Evolutionary conservation across 1,140 invertebrate species (phyloP).

Genomic region (Drosophila insularis): DNA sequence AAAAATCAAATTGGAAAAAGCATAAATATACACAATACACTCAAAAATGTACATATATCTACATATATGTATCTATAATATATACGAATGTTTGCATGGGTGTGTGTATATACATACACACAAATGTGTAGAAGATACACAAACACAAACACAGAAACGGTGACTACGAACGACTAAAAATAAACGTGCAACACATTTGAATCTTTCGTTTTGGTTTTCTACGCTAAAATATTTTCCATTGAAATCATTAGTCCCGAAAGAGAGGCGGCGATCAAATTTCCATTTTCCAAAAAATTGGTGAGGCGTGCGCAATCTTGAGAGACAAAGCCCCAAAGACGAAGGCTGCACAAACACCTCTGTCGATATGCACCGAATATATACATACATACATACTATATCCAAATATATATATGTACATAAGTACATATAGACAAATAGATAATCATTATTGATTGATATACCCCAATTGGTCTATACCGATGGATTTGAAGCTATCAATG

Average conservation of each 20-base stretch:
- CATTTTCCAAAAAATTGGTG: conserved; percentile 61
- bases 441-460: conserved; percentile 1
- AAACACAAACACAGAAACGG: conserved; percentile 40
- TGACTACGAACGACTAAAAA: conserved; percentile 69
- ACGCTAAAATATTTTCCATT: conserved; percentile 62
- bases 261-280: conserved; percentile 65
- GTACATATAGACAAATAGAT: neutral
- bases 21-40: conserved; percentile 14
- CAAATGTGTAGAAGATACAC: conserved; percentile 33
- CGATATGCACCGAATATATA: conserved; percentile 10
- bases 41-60: conserved; percentile 24
- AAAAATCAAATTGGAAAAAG: conserved; percentile 14
- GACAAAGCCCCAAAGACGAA: neutral
- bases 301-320: conserved; percentile 57
- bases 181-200: conserved; percentile 66
- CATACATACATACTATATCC: too few species aligned
- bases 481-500: neutral
- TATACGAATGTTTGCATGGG: neutral
- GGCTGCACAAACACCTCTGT: conserved; percentile 12
- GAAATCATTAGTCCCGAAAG: conserved; percentile 49
- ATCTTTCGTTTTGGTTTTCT: conserved; percentile 44
- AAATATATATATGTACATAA: neutral
- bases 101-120: conserved; percentile 10
- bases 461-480: neutral
- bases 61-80: conserved; percentile 20